Base-by-base conservation (phyloP, 92 coral and sea anemone genomes). In the Palythoa heliodiscus region DNA sequence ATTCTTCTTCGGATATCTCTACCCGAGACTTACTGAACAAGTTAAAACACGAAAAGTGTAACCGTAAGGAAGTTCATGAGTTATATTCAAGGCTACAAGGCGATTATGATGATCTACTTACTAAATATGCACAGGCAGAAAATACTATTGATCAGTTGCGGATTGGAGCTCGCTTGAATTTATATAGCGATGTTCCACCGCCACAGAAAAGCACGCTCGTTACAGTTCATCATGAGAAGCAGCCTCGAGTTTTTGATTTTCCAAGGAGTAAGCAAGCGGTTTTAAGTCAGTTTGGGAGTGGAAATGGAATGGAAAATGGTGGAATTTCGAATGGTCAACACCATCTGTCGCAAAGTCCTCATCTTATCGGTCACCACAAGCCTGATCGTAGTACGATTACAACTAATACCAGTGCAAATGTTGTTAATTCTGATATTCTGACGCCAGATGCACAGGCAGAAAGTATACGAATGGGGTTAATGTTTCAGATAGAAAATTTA, bases 121-220 rank as follows among this genome's bases (percentile, higher is more conserved):
- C 95, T 47, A 91, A 92, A 67, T 91, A 92, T 85, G 99, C 99
- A 0, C 97, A 93, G 86, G 99, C 99, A 39, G 99, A 97, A 88
- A 97, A 97, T 86, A 97, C 98, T 8, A 97, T 97, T 25, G 99
- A 97, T 88, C 95, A 94, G 82, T 90, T 97, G 73, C 82, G 94
- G 80, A 97, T 95, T 48, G 99, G 99, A 70, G 98, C 99, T 11
- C 95, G 92, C 63, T 87, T 97, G 47, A 95, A 94, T 87, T 93
- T 97, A 87, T 97, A 97, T 77, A 92, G 98, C 75, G 99, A 97
- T 80, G 90, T 95, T 1, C 95, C 95, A 38, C 94, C 98, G 43
- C 96, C 94, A 38, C 95, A 92, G 77, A 90, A 91, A 86, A 89
- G 94, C 87, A 79, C 93, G 0, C 85, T 89, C 73, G 91, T 90